phyloP scores from a whole-genome alignment of 2,888 invertebrate genomes.

The Agrochola lychnidis region DNA sequence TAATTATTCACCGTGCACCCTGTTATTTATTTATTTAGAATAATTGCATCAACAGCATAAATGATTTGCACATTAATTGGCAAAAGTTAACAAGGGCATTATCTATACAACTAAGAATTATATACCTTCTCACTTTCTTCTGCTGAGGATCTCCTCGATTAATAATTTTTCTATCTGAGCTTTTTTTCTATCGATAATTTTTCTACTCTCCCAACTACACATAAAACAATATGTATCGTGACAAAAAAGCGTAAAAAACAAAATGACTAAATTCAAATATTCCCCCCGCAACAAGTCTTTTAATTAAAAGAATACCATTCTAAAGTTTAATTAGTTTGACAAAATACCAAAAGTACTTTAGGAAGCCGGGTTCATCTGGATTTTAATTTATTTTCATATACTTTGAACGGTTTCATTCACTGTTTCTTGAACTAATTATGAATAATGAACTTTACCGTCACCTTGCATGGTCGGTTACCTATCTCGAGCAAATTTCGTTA shows the following conservation, averaged over 20 bases:
- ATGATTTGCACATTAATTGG: no score
- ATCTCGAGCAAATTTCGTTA: background rate
- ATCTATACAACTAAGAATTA: no score
- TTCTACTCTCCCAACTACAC: background rate
- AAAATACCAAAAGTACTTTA: conserved; percentile 58
- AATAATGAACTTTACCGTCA: conserved; percentile 1
- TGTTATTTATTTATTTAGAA: no score
- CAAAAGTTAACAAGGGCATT: no score
- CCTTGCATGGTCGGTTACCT: background rate
- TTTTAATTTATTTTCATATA: conserved; percentile 59
- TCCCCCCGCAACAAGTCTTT: conserved; percentile 35
- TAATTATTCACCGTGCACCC: no score
- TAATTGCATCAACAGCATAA: no score
- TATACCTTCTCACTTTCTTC: no score
- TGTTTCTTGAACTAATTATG: conserved; percentile 36
- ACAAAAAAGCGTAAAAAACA: background rate
- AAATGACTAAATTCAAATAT: background rate
- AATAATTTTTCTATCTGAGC: no score
- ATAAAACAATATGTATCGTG: background rate
- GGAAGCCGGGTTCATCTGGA: conserved; percentile 38
- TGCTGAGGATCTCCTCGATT: no score
- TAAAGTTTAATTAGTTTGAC: conserved; percentile 68
- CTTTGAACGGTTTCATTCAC: conserved; percentile 61
- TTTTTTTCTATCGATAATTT: no score
- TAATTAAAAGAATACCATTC: conserved; percentile 62